Evolutionary conservation across 2,888 invertebrate genomes (phyloP).

Genomic region (Nomada hirtipes): DNA sequence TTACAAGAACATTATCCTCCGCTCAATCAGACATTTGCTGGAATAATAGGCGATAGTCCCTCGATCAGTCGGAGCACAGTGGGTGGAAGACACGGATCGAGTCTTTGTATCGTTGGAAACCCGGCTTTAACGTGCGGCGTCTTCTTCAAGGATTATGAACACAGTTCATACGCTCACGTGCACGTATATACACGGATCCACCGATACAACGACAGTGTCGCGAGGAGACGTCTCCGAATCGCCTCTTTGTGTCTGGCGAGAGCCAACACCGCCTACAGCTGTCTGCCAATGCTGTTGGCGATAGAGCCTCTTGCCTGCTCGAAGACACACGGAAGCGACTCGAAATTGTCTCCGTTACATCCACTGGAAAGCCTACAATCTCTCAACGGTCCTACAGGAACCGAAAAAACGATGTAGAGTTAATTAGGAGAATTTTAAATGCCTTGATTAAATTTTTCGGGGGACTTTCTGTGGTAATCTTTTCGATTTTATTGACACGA

Average conservation of each 20-base stretch:
- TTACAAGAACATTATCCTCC: too few relatives aligned
- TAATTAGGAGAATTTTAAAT: background rate
- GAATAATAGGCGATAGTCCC: background rate
- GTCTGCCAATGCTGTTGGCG: constrained; percentile 62
- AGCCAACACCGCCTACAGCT: constrained; percentile 69
- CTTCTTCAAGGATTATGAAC: constrained; percentile 45
- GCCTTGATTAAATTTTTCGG: background rate
- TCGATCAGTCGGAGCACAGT: background rate
- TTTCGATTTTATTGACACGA: too few relatives aligned
- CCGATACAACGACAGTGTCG: constrained; percentile 52
- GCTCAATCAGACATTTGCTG: too few relatives aligned
- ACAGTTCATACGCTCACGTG: background rate
- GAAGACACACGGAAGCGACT: constrained; percentile 47
- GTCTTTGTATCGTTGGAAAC: constrained; percentile 33
- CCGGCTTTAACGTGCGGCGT: constrained; percentile 38
- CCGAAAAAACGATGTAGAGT: background rate
- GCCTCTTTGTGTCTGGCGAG: constrained; percentile 74
- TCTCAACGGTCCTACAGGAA: too few relatives aligned
- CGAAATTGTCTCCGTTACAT: constrained; percentile 31
- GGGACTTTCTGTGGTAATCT: too few relatives aligned
- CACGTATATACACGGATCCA: constrained; percentile 6
- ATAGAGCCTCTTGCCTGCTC: constrained; percentile 55
- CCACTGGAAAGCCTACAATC: background rate
- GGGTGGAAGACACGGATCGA: constrained; percentile 11
- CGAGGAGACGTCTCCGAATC: constrained; percentile 71